A percentile compares a stretch with the other conserved stretches of the same genome.
These are phyloP conservation scores for Xenopus tropicalis DNA, from an alignment of 2,113 vertebrate species.

Conservation along the genomic window DNA sequence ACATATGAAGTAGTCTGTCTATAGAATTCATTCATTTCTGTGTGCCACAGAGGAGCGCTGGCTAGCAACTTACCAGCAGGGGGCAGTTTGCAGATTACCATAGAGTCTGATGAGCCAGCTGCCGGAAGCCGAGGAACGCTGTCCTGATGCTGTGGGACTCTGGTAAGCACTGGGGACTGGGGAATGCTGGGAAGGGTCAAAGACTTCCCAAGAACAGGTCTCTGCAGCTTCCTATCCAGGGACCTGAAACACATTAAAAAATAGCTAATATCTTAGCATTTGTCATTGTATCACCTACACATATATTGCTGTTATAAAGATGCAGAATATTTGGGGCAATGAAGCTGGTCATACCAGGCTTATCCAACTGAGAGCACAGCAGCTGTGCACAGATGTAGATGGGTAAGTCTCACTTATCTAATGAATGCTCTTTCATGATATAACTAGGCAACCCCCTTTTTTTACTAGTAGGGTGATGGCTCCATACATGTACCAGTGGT, in stretches of 20 bases:
- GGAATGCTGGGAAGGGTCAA: constrained; percentile 86
- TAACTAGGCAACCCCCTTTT: too few relatives aligned
- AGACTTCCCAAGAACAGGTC: constrained; percentile 80
- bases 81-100: constrained; percentile 77
- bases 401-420: too few relatives aligned
- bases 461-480: too few relatives aligned
- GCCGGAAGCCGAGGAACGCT: constrained; percentile 60
- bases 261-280: not conserved
- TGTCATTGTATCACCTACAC: not conserved
- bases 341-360: too few relatives aligned
- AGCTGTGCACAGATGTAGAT: too few relatives aligned
- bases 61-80: constrained; percentile 68
- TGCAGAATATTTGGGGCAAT: not conserved
- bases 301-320: not conserved
- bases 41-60: not conserved
- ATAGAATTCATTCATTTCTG: too few relatives aligned
- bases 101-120: constrained; percentile 52
- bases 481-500: too few relatives aligned
- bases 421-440: too few relatives aligned
- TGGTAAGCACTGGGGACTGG: constrained; percentile 78
- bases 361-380: too few relatives aligned
- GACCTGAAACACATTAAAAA: constrained; percentile 63
- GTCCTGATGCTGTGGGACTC: constrained; percentile 65
- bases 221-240: constrained; percentile 78
- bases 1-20: too few relatives aligned